Evolutionary conservation across 1,140 invertebrate species (phyloP).

Genomic region (Homarus americanus): DNA sequence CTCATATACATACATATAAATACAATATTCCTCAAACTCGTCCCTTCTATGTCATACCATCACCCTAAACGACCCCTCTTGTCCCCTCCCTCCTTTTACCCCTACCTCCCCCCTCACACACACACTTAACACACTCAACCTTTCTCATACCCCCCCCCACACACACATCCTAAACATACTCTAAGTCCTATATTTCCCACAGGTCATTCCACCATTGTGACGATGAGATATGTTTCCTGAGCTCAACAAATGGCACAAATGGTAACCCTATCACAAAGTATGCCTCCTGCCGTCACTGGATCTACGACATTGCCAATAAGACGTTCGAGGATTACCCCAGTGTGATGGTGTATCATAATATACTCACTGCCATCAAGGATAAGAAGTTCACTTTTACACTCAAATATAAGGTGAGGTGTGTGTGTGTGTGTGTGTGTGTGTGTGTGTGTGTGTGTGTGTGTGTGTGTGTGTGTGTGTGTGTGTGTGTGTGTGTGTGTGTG

Average conservation of each 20-base stretch:
- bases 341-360: neutral
- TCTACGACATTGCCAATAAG: constrained; percentile 36
- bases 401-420: constrained; percentile 22
- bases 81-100: neutral
- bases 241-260: constrained; percentile 11
- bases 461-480: neutral
- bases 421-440: neutral
- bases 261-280: constrained; percentile 24
- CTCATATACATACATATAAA: too few relatives aligned
- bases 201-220: constrained; percentile 68
- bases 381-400: constrained; percentile 44
- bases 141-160: neutral
- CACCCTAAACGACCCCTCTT: neutral
- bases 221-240: constrained; percentile 53
- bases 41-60: too few relatives aligned
- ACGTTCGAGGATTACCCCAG: constrained; percentile 55
- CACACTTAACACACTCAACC: too few relatives aligned
- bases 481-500: neutral
- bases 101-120: too few relatives aligned
- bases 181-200: neutral
- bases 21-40: too few relatives aligned
- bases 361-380: constrained; percentile 16
- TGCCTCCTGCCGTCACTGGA: constrained; percentile 42
- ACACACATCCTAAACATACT: too few relatives aligned
- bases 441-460: neutral